These are phyloP conservation scores for Axea sp. DNA, from an alignment of 2,888 invertebrate genomes.

Conservation along the genomic window DNA sequence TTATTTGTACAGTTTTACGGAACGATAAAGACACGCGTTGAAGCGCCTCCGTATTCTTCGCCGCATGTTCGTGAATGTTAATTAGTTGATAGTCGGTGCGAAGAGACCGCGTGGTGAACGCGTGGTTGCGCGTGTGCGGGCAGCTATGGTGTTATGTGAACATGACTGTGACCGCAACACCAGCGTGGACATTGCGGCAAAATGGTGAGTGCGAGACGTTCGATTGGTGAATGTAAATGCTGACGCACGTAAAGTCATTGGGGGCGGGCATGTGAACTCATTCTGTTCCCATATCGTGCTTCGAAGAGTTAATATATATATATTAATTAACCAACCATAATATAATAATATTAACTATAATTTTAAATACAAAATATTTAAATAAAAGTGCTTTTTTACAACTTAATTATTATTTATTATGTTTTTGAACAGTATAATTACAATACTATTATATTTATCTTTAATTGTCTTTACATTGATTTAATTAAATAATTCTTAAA, in stretches of 20 bases:
- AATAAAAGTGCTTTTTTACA: no score
- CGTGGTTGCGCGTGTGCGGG: conserved; percentile 51
- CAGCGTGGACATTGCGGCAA: conserved; percentile 25
- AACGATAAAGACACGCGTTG: conserved; percentile 59
- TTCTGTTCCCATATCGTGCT: no score
- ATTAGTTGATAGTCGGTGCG: conserved; percentile 68
- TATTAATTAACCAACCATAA: no score
- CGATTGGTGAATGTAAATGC: conserved; percentile 15
- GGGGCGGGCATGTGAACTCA: no score
- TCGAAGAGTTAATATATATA: no score
- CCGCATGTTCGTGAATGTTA: conserved; percentile 68
- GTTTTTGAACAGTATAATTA: no score
- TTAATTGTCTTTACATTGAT: no score
- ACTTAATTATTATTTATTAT: no score
- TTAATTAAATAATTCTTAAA: no score
- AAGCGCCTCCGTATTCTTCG: conserved; percentile 44
- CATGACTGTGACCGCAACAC: conserved; percentile 40
- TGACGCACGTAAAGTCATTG: conserved; percentile 5
- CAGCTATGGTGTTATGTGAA: conserved; percentile 51
- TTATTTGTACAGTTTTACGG: conserved; percentile 74
- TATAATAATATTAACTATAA: no score
- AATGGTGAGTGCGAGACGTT: conserved; percentile 58
- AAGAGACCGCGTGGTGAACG: conserved; percentile 52
- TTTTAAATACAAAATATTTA: no score
- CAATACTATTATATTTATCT: no score